Conservation (phyloP, 2,888 invertebrate genomes). For the Halictus ligatus region DNA sequence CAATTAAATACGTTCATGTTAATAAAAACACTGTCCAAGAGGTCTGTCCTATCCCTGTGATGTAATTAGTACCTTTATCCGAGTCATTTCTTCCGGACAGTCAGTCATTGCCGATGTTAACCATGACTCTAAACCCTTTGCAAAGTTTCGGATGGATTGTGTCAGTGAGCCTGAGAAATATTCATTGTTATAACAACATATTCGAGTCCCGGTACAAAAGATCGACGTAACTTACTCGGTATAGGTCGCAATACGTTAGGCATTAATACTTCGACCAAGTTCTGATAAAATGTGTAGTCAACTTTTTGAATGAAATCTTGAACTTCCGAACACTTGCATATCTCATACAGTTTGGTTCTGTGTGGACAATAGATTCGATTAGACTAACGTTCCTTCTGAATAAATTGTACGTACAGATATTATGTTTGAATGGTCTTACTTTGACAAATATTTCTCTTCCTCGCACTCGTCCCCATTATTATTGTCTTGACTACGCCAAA, state of each 20-base stretch:
- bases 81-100: slow-evolving; percentile 92
- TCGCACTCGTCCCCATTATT: slow-evolving; percentile 91
- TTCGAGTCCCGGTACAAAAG: slow-evolving; percentile 7
- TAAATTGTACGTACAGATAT: slow-evolving; percentile 67
- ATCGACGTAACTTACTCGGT: slow-evolving; percentile 88
- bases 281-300: slow-evolving; percentile 97
- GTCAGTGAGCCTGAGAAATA: slow-evolving; percentile 89
- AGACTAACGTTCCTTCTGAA: neutral
- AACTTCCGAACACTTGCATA: slow-evolving; percentile 90
- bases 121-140: slow-evolving; percentile 96
- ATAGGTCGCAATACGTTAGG: slow-evolving; percentile 98
- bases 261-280: slow-evolving; percentile 97
- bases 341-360: slow-evolving; percentile 88
- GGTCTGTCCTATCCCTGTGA: neutral
- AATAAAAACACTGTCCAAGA: neutral
- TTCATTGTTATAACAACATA: slow-evolving; percentile 12
- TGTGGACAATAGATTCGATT: slow-evolving; percentile 74
- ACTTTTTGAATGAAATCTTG: slow-evolving; percentile 92
- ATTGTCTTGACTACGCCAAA: slow-evolving; percentile 94
- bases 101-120: slow-evolving; percentile 92
- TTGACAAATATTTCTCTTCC: slow-evolving; percentile 91
- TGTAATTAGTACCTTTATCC: slow-evolving; percentile 89
- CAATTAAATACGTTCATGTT: slow-evolving; percentile 41
- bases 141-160: slow-evolving; percentile 96
- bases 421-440: slow-evolving; percentile 83